phyloP scores from a whole-genome alignment of 1,140 invertebrate species.

The Nebria ingens region DNA sequence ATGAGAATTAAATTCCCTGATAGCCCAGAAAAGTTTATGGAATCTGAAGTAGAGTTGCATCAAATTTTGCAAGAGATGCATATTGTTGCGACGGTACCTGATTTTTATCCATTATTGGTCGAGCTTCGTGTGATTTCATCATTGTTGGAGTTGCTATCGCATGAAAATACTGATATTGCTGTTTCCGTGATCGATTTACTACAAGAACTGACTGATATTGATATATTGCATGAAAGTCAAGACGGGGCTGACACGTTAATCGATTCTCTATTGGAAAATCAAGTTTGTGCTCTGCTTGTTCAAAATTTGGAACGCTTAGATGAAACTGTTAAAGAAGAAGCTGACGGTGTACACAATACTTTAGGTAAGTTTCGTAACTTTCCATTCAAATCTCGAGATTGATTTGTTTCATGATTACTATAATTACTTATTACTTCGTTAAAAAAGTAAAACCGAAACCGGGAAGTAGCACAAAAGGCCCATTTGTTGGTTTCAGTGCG shows the following conservation, averaged over 20 bases:
- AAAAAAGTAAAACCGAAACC: no score
- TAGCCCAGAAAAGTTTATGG: conserved; percentile 97
- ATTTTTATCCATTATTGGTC: conserved; percentile 86
- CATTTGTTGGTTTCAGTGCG: no score
- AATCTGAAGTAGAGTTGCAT: conserved; percentile 72
- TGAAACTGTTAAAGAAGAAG: conserved; percentile 88
- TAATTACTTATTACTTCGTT: no score
- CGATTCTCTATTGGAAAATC: conserved; percentile 71
- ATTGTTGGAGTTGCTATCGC: conserved; percentile 83
- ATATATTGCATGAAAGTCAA: conserved; percentile 84
- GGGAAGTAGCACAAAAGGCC: no score
- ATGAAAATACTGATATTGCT: conserved; percentile 94
- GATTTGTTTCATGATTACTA: no score
- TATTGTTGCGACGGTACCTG: conserved; percentile 87
- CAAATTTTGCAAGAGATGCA: conserved; percentile 72
- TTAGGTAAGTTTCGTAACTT: conserved; percentile 46
- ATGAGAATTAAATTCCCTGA: conserved; percentile 98
- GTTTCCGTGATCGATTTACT: conserved; percentile 40
- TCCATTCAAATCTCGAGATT: background rate
- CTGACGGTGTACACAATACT: conserved; percentile 93
- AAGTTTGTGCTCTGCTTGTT: conserved; percentile 82
- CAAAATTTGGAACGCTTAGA: conserved; percentile 91
- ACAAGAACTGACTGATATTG: conserved; percentile 93
- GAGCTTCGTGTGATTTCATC: conserved; percentile 82
- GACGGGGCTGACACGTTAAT: conserved; percentile 71